Base-by-base conservation (phyloP, 64 coral and sea anemone species). In the Dendronephthya gigantea region DNA sequence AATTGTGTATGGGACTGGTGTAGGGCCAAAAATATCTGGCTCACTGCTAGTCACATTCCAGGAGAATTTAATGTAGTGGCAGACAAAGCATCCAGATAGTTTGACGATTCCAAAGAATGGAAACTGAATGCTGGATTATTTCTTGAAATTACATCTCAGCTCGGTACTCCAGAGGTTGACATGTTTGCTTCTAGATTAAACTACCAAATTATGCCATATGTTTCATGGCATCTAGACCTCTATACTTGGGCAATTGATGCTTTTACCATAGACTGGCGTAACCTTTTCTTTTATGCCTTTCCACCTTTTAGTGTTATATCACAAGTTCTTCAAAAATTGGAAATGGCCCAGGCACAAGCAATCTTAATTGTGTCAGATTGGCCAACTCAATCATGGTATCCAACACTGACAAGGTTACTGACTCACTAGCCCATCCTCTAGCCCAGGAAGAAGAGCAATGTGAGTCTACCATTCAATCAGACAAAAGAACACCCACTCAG, bases 191-290 rank as follows among this genome's bases (percentile, higher is more conserved):
- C 50, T 7, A 82, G 85, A 68, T 37, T 92, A 39, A 88, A 92
- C 33, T 83, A 69, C 59, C 56, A 88, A 38, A 41, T 92, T 35
- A 49, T 10, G 45, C n/a, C 86, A 89, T n/a, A n/a, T 86, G 86
- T 92, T 15, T 92, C 86, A 43, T 92, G 90, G 86, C 76, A 39
- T 37, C 90, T 82, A 39, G 90, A 88, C 55, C 55, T 85, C 47
- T 29, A n/a, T 10, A 69, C 27, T 27, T 41, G 19, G 27, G 32
- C 5, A 31, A 47, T 55, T 4, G 32, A 39, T 58, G 50, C 83
- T 32, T 29, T 85, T 9, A 15, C 83, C 32, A 4, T 85, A 48
- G 23, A 51, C 52, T 48, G 25, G 41, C 13, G 7, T 58, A 58
- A n/a, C n/a, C n/a, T n/a, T 14, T 58, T 10, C 22, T 58, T 58